Evolutionary conservation across 2,113 vertebrate genomes (phyloP).

Genomic region (Rhipidura dahli): DNA sequence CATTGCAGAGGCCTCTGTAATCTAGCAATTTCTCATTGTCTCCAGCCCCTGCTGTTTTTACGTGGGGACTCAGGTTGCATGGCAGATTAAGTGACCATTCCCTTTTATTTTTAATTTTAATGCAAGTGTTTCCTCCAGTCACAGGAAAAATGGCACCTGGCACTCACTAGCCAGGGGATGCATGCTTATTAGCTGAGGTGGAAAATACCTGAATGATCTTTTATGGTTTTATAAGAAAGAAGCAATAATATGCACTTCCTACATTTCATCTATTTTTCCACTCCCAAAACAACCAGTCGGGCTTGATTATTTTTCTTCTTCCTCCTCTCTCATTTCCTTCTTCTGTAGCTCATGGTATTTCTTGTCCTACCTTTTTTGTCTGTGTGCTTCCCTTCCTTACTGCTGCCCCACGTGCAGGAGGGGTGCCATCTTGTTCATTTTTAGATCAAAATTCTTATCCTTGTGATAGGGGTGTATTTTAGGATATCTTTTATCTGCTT

Average conservation of each 20-base stretch:
- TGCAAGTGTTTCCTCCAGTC: neutral
- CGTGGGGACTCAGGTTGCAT: neutral
- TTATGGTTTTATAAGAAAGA: neutral
- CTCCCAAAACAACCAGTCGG: neutral
- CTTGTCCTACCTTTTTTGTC: neutral
- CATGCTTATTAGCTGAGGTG: neutral
- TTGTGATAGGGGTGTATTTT: neutral
- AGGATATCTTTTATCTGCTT: neutral
- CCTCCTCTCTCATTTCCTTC: neutral
- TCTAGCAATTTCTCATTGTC: slow-evolving; percentile 51
- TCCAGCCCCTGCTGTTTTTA: slow-evolving; percentile 38
- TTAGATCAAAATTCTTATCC: neutral
- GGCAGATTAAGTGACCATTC: slow-evolving; percentile 9
- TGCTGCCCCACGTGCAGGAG: fast-evolving
- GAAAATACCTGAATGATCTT: slow-evolving; percentile 11
- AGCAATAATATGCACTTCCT: neutral
- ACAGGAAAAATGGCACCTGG: neutral
- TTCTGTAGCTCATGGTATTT: neutral
- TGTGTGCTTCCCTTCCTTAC: neutral
- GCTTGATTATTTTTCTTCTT: neutral
- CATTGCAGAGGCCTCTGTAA: slow-evolving; percentile 22
- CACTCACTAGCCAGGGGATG: neutral
- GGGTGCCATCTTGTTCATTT: neutral
- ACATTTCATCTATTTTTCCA: neutral
- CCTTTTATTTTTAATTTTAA: slow-evolving; percentile 47